These are phyloP conservation scores for Mallotus villosus DNA, from an alignment of 2,797 vertebrate species.

Conservation along the genomic window DNA sequence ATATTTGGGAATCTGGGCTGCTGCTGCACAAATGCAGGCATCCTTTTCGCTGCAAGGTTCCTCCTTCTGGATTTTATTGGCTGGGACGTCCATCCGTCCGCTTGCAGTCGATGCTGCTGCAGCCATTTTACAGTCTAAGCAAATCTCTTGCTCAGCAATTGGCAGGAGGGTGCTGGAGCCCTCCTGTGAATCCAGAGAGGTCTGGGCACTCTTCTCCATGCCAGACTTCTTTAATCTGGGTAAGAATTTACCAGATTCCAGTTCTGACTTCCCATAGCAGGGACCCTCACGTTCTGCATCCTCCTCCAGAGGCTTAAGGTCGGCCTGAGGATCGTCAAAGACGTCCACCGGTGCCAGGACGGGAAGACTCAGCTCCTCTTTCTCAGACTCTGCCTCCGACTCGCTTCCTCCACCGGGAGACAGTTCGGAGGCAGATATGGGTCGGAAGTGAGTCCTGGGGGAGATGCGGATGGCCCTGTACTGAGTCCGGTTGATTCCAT, in stretches of 20 bases:
- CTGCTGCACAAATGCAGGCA: slow-evolving; percentile 79
- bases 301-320: slow-evolving; percentile 97
- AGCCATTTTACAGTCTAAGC: slow-evolving; percentile 85
- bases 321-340: slow-evolving; percentile 94
- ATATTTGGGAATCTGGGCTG: slow-evolving; percentile 78
- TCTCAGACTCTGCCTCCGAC: slow-evolving; percentile 96
- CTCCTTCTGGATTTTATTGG: slow-evolving; percentile 78
- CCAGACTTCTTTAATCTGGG: slow-evolving; percentile 96
- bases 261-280: slow-evolving; percentile 97
- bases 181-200: slow-evolving; percentile 97
- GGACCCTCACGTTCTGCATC: slow-evolving; percentile 97
- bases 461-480: slow-evolving; percentile 99
- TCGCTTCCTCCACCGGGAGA: slow-evolving; percentile 94
- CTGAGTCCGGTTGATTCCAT: slow-evolving; percentile 92
- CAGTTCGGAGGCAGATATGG: slow-evolving; percentile 95
- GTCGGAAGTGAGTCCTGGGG: slow-evolving; percentile 97
- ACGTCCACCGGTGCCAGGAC: slow-evolving; percentile 81
- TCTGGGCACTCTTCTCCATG: slow-evolving; percentile 99
- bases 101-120: slow-evolving; percentile 70
- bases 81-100: slow-evolving; percentile 71
- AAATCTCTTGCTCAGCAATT: slow-evolving; percentile 81
- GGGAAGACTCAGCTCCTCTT: slow-evolving; percentile 86
- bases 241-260: slow-evolving; percentile 97
- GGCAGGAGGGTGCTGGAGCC: slow-evolving; percentile 82
- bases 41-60: slow-evolving; percentile 77